Conservation (phyloP, 2,888 invertebrate species). For the Eustalomyia histrio region DNA sequence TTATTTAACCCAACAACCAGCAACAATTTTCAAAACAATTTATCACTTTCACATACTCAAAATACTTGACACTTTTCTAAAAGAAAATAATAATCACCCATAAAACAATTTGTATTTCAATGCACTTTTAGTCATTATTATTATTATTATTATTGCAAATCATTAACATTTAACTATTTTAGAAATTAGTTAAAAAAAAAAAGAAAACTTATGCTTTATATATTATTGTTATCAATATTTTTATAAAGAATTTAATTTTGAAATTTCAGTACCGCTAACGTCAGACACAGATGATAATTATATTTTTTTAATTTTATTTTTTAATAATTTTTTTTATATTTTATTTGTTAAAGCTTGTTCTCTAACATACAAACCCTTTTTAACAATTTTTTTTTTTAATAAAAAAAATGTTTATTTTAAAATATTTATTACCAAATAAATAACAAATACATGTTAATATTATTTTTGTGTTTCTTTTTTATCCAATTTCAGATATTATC, state of each 20-base stretch:
- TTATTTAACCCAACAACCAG: slow-evolving; percentile 1
- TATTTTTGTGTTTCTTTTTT: slow-evolving; percentile 42
- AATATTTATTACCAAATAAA: slow-evolving; percentile 16
- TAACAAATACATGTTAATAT: slow-evolving; percentile 2
- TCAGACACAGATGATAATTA: slow-evolving; percentile 62
- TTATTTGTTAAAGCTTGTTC: slow-evolving; percentile 36
- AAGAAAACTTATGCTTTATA: slow-evolving; percentile 5
- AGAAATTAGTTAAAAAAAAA: slow-evolving; percentile 40
- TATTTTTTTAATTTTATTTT: slow-evolving; percentile 10
- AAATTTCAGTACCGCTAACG: slow-evolving; percentile 62
- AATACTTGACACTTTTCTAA: not conserved
- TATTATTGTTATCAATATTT: slow-evolving; percentile 42
- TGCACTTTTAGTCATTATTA: slow-evolving; percentile 30
- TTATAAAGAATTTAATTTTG: slow-evolving; percentile 36
- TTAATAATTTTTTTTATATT: slow-evolving; percentile 2
- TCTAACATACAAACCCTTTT: slow-evolving; percentile 14
- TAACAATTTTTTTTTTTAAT: not conserved
- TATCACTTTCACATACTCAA: not conserved
- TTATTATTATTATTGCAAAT: too few relatives aligned
- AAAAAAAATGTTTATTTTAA: not conserved
- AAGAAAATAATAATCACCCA: not conserved
- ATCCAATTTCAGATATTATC: slow-evolving; percentile 68
- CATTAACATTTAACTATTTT: slow-evolving; percentile 11
- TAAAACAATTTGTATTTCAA: not conserved
- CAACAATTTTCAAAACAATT: slow-evolving; percentile 1